A percentile compares a stretch with the other conserved stretches of the same genome.
phyloP scores from a whole-genome alignment of 2,113 vertebrate genomes.

The Cochlearius cochlearius region DNA sequence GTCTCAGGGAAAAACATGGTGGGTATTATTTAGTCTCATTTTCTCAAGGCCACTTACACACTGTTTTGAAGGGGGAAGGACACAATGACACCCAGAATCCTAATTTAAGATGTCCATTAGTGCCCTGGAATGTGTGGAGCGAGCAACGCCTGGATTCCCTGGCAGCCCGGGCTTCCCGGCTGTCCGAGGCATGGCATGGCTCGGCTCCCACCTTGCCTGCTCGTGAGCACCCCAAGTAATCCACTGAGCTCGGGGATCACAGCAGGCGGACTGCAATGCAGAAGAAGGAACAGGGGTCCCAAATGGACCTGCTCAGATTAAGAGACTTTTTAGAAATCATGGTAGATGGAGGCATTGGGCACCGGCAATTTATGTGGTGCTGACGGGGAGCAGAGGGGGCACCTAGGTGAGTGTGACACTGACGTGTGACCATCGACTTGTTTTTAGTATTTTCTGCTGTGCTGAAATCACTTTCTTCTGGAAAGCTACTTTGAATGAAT shows the following conservation, averaged over 20 bases:
- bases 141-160: not conserved
- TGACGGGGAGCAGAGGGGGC: not conserved
- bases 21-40: constrained; percentile 51
- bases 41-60: constrained; percentile 41
- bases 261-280: not conserved
- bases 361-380: not conserved
- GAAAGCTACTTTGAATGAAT: constrained; percentile 24
- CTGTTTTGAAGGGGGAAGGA: not conserved
- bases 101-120: constrained; percentile 51
- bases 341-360: not conserved
- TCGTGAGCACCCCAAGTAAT: not conserved
- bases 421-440: not conserved
- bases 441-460: constrained; percentile 49
- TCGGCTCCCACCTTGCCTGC: not conserved
- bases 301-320: not conserved
- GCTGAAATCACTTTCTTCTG: constrained; percentile 33
- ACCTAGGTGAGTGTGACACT: constrained; percentile 1
- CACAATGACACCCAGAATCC: not conserved
- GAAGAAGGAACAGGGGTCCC: not conserved
- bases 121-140: not conserved
- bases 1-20: not conserved
- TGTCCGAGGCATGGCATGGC: rapidly evolving
- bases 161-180: not conserved
- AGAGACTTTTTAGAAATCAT: constrained; percentile 4
- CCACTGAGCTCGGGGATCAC: not conserved